These are phyloP conservation scores for Jordanella pulchra DNA, from an alignment of 2,797 vertebrate species.

Conservation along the genomic window DNA sequence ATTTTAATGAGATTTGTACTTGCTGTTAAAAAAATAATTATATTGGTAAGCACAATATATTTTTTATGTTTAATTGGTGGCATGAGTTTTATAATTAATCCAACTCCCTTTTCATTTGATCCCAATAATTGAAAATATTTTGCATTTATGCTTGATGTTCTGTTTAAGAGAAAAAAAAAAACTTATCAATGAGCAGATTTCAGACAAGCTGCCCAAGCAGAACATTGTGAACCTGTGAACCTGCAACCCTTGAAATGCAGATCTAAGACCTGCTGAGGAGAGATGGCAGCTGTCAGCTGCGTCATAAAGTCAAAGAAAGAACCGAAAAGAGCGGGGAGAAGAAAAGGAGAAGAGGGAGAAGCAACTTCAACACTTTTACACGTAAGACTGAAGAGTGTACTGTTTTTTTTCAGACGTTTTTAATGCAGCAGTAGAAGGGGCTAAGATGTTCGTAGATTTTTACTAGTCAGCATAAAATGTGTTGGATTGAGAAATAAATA, in stretches of 20 bases:
- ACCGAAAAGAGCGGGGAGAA: constrained; percentile 30
- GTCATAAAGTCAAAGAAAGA: constrained; percentile 70
- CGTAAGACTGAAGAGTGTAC: constrained; percentile 66
- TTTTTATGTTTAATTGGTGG: neutral
- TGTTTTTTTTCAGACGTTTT: constrained; percentile 26
- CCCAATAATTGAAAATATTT: neutral
- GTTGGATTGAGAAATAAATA: constrained; percentile 75
- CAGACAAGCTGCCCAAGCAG: constrained; percentile 57
- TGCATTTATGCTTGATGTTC: constrained; percentile 42
- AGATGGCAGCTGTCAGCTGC: constrained; percentile 83
- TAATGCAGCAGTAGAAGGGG: neutral
- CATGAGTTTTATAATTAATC: neutral
- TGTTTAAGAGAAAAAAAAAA: constrained; percentile 50
- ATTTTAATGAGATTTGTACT: neutral
- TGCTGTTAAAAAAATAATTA: neutral
- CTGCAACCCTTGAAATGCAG: constrained; percentile 80
- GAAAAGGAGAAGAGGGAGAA: constrained; percentile 62
- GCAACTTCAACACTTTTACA: constrained; percentile 78
- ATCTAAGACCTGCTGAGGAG: constrained; percentile 78
- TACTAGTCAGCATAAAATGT: constrained; percentile 78
- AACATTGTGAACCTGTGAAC: constrained; percentile 72
- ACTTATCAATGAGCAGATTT: constrained; percentile 48
- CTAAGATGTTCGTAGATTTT: constrained; percentile 36
- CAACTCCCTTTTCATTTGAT: neutral
- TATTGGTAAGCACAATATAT: neutral